Conservation (phyloP, 2,888 invertebrate species). For the Danaus chrysippus region DNA sequence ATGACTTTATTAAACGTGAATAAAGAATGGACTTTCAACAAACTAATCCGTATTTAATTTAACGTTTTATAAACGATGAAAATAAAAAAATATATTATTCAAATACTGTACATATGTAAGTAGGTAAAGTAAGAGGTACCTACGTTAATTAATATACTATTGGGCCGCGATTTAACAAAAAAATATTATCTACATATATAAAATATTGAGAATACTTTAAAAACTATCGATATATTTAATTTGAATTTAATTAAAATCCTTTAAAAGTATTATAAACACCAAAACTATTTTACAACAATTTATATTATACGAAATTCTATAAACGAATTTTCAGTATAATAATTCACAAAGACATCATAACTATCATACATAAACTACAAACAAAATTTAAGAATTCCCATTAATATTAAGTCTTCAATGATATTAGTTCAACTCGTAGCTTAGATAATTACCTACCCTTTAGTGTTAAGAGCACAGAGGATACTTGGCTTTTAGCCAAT, state of each 20-base stretch:
- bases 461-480: conserved; percentile 52
- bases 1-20: background rate
- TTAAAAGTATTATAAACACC: conserved; percentile 11
- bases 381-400: background rate
- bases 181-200: no score
- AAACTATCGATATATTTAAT: no score
- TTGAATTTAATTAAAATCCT: background rate
- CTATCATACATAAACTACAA: background rate
- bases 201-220: no score
- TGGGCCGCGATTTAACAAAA: no score
- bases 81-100: background rate
- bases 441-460: conserved; percentile 65
- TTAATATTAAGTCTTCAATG: background rate
- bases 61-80: background rate
- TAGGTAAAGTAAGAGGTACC: background rate
- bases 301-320: no score
- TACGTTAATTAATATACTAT: no score
- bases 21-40: conserved; percentile 1
- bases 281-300: conserved; percentile 6
- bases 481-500: conserved; percentile 52
- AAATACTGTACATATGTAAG: background rate
- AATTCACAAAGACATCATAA: no score
- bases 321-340: no score
- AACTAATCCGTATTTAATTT: background rate
- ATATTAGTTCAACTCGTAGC: background rate